Evolutionary conservation across 2,113 vertebrate genomes (phyloP).

Genomic region (Ptilorrhoa leucosticta): DNA sequence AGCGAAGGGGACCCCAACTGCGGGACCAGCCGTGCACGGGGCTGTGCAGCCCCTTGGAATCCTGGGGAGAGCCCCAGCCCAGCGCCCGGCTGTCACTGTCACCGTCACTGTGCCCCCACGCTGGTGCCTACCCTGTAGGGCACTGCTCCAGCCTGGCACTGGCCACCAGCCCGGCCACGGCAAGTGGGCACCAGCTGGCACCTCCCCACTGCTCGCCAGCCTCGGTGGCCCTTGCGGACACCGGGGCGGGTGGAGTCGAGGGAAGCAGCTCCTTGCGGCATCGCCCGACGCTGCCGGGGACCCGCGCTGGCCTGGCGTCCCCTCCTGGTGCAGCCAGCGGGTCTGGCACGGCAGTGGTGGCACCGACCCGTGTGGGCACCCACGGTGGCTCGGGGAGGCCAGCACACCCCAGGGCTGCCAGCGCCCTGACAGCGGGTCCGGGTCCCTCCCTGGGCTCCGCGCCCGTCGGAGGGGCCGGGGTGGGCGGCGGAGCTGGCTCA

Average conservation of each 20-base stretch:
- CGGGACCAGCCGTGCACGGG: fast-evolving
- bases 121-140: not conserved
- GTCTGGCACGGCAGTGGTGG: not conserved
- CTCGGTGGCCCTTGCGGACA: not conserved
- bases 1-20: fast-evolving
- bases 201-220: not conserved
- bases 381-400: not conserved
- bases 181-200: not conserved
- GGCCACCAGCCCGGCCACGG: not conserved
- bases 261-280: not conserved
- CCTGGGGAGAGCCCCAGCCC: not conserved
- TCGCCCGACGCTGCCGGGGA: fast-evolving
- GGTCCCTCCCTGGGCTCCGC: not conserved
- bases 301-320: not conserved
- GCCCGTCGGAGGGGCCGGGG: not conserved
- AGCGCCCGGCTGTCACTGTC: not conserved
- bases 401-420: not conserved
- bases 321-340: not conserved
- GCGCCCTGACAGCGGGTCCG: not conserved
- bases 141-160: not conserved
- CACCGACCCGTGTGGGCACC: not conserved
- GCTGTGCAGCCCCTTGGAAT: not conserved
- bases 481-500: not conserved
- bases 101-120: not conserved
- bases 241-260: fast-evolving